Percentiles rank a stretch among this genome's conserved stretches.
These are phyloP conservation scores for Sebastes wilsoni DNA, from an alignment of 2,797 vertebrate species.

Conservation along the genomic window DNA sequence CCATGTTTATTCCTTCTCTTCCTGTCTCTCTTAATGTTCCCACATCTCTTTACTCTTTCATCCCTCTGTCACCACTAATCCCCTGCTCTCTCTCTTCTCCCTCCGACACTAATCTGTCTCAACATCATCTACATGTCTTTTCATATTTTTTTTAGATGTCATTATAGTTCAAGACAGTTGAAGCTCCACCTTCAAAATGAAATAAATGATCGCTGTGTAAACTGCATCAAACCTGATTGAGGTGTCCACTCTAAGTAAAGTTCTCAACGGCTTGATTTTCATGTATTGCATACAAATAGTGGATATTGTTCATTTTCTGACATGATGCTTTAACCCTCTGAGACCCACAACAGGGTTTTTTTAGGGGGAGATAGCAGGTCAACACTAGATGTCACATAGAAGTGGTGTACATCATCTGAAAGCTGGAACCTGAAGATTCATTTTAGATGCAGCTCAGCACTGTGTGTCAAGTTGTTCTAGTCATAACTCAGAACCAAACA, in stretches of 20 bases:
- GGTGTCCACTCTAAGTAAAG: neutral
- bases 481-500: too few species aligned
- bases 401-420: too few species aligned
- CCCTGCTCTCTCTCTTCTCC: neutral
- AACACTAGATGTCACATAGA: too few species aligned
- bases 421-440: too few species aligned
- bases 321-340: neutral
- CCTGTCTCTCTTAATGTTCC: slow-evolving; percentile 12
- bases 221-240: neutral
- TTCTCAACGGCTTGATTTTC: neutral
- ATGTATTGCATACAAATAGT: neutral
- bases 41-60: slow-evolving; percentile 14
- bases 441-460: too few species aligned
- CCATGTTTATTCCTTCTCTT: slow-evolving; percentile 19
- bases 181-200: neutral
- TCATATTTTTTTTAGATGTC: neutral
- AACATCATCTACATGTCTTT: neutral
- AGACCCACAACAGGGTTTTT: too few species aligned
- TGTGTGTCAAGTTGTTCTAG: too few species aligned
- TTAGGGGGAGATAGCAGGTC: too few species aligned
- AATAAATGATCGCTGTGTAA: neutral
- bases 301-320: neutral
- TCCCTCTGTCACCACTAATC: slow-evolving; percentile 12
- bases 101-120: neutral
- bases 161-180: neutral